Conservation (phyloP, 2,888 invertebrate species). For the Exephanes ischioxanthus region DNA sequence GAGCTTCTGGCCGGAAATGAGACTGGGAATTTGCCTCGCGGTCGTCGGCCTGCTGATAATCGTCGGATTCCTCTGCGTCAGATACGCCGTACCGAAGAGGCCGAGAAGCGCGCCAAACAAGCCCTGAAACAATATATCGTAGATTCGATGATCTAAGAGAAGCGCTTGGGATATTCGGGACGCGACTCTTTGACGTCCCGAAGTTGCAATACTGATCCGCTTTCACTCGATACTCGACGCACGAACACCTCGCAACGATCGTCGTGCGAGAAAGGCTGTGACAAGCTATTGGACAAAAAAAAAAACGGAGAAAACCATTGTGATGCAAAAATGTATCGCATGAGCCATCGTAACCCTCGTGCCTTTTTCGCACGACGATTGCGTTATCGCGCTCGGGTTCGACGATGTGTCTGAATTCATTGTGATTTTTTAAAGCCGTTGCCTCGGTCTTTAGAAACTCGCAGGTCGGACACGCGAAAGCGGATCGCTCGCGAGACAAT, state of each 20-base stretch:
- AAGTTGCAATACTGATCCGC: conserved; percentile 18
- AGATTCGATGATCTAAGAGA: neutral
- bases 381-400: conserved; percentile 24
- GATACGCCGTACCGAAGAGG: conserved; percentile 86
- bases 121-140: conserved; percentile 83
- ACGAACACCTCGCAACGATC: neutral
- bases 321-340: conserved; percentile 44
- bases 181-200: neutral
- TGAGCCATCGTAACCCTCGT: conserved; percentile 43
- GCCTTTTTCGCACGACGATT: conserved; percentile 23
- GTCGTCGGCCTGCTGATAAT: conserved; percentile 88
- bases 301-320: neutral
- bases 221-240: neutral
- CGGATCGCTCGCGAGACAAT: conserved; percentile 30
- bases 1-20: conserved; percentile 85
- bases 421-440: conserved; percentile 75
- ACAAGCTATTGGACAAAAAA: neutral
- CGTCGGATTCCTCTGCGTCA: conserved; percentile 86
- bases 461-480: conserved; percentile 71
- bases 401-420: conserved; percentile 71
- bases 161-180: neutral
- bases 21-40: conserved; percentile 87
- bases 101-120: conserved; percentile 88
- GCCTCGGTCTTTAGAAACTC: conserved; percentile 72
- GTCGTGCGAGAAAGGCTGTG: conserved; percentile 3